phyloP scores from a whole-genome alignment of 1,140 invertebrate species.

The Zaprionus lachaisei region DNA sequence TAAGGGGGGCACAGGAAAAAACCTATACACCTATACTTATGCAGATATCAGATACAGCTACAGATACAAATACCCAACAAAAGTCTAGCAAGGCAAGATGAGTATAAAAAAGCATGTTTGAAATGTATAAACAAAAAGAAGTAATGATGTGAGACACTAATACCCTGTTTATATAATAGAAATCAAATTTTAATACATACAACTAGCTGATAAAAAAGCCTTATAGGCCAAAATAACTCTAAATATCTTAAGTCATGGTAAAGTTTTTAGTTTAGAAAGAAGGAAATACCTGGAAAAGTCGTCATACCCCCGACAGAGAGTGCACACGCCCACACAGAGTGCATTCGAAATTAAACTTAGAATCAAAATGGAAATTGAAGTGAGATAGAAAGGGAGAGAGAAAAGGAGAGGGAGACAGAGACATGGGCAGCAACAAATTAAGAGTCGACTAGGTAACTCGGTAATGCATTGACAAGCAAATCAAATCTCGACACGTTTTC shows the following conservation, averaged over 20 bases:
- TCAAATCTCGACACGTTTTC: slow-evolving; percentile 25
- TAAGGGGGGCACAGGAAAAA: slow-evolving; percentile 49
- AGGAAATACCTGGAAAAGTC: not conserved
- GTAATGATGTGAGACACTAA: not conserved
- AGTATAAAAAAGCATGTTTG: slow-evolving; percentile 54
- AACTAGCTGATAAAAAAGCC: too few species aligned
- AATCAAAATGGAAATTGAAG: slow-evolving; percentile 11
- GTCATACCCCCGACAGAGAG: not conserved
- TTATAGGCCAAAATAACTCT: not conserved
- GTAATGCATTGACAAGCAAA: slow-evolving; percentile 24
- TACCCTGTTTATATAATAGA: not conserved
- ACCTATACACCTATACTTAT: slow-evolving; percentile 41
- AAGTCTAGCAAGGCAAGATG: slow-evolving; percentile 17
- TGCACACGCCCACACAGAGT: not conserved
- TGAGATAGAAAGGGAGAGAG: not conserved
- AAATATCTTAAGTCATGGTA: not conserved
- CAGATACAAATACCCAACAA: slow-evolving; percentile 39
- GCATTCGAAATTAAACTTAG: not conserved
- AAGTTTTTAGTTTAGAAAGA: not conserved
- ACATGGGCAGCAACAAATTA: not conserved
- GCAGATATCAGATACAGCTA: slow-evolving; percentile 8
- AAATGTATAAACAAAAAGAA: not conserved
- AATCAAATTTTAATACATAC: not conserved
- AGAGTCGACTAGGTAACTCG: slow-evolving; percentile 17
- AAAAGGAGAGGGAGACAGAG: not conserved